Evolutionary conservation across 2,888 invertebrate species (phyloP).

Genomic region (Heliothis peltigera): DNA sequence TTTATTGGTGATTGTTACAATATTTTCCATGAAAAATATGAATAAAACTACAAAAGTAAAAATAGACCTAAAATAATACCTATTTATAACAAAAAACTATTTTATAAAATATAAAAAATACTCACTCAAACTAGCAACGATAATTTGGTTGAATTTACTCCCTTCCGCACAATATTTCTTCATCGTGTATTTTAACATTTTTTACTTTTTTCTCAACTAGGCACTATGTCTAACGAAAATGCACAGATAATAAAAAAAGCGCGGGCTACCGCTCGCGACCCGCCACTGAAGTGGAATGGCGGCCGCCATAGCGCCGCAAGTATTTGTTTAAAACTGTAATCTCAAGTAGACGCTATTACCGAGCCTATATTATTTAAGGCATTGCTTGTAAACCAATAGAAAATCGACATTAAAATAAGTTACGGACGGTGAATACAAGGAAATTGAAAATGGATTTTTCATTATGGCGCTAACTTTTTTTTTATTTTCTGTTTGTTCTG

Average conservation of each 20-base stretch:
- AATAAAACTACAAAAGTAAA: background rate
- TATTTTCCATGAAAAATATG: background rate
- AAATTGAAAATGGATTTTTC: background rate
- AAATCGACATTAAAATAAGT: background rate
- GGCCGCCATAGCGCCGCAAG: slow-evolving; percentile 29
- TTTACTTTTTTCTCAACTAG: slow-evolving; percentile 21
- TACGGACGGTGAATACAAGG: background rate
- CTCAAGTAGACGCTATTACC: slow-evolving; percentile 19
- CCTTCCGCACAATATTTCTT: slow-evolving; percentile 86
- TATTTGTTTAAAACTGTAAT: slow-evolving; percentile 58
- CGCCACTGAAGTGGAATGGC: slow-evolving; percentile 56
- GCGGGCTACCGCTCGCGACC: slow-evolving; percentile 48
- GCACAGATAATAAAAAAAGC: slow-evolving; percentile 47
- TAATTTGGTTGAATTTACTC: slow-evolving; percentile 82
- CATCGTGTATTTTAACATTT: slow-evolving; percentile 86
- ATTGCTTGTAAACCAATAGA: slow-evolving; percentile 14
- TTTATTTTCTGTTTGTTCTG: background rate
- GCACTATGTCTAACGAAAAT: slow-evolving; percentile 42
- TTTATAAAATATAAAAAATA: slow-evolving; percentile 45
- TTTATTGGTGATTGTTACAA: background rate
- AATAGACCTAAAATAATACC: background rate
- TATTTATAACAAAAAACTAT: background rate
- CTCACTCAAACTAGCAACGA: slow-evolving; percentile 82
- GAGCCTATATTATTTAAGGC: slow-evolving; percentile 19
- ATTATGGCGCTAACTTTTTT: background rate